These are phyloP conservation scores for Xestobium rufovillosum DNA, from an alignment of 2,888 invertebrate genomes.

Conservation along the genomic window DNA sequence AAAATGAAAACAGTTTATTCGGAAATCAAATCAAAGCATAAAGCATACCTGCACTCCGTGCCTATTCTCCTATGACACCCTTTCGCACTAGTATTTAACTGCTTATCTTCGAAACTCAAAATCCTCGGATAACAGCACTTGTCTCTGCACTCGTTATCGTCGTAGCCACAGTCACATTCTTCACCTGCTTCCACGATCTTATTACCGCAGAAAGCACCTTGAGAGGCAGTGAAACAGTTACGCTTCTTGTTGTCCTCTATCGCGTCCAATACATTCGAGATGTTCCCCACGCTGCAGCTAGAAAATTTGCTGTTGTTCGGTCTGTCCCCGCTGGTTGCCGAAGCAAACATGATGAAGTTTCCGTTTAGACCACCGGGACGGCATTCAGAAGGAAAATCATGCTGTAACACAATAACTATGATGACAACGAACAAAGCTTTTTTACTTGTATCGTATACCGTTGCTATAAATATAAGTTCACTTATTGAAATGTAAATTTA, in stretches of 20 bases:
- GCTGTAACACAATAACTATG: no score
- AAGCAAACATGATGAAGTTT: conserved; percentile 99
- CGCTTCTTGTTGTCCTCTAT: conserved; percentile 84
- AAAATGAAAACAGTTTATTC: conserved; percentile 41
- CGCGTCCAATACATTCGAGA: conserved; percentile 88
- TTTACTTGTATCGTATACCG: no score
- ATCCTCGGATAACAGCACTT: conserved; percentile 90
- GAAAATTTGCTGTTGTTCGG: conserved; percentile 98
- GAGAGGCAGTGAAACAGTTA: conserved; percentile 85
- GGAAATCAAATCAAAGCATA: neutral
- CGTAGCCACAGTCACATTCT: conserved; percentile 96
- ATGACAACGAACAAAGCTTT: no score
- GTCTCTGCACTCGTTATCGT: conserved; percentile 83
- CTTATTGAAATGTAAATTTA: no score
- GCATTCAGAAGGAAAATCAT: conserved; percentile 87
- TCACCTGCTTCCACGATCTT: conserved; percentile 97
- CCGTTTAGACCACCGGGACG: conserved; percentile 86
- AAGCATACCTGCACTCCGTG: conserved; percentile 69
- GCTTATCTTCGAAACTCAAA: conserved; percentile 61
- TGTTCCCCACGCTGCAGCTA: conserved; percentile 88
- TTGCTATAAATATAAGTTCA: no score
- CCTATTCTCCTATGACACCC: conserved; percentile 71
- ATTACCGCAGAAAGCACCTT: conserved; percentile 96
- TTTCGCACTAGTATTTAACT: conserved; percentile 61
- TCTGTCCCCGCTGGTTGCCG: conserved; percentile 96